Evolutionary conservation across 2,113 vertebrate species (phyloP).

Genomic region (Megaleporinus macrocephalus): DNA sequence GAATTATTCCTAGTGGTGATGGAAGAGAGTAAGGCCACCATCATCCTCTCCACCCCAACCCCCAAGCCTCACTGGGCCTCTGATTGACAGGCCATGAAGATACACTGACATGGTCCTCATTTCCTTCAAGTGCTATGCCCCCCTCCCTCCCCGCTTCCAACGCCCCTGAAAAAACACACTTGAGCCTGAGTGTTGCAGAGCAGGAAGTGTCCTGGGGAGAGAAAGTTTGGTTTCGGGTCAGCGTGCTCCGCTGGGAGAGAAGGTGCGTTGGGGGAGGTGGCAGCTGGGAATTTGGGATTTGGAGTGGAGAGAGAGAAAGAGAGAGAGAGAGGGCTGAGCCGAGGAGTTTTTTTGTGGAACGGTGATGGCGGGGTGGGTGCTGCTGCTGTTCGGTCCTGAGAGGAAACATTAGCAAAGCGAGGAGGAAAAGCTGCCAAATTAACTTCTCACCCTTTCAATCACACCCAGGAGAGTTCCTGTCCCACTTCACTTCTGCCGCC

Average conservation of each 20-base stretch:
- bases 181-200: slow-evolving; percentile 98
- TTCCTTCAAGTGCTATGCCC: slow-evolving; percentile 78
- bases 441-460: slow-evolving; percentile 99
- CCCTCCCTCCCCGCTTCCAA: slow-evolving; percentile 73
- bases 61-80: slow-evolving; percentile 50
- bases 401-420: slow-evolving; percentile 96
- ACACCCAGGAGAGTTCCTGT: slow-evolving; percentile 98
- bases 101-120: slow-evolving; percentile 77
- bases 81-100: slow-evolving; percentile 81
- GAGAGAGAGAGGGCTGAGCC: slow-evolving; percentile 32
- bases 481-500: slow-evolving; percentile 87
- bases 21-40: slow-evolving; percentile 76
- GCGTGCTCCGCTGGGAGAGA: slow-evolving; percentile 88
- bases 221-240: slow-evolving; percentile 97
- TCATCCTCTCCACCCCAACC: slow-evolving; percentile 47
- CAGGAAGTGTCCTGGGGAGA: slow-evolving; percentile 98
- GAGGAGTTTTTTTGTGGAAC: slow-evolving; percentile 69
- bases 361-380: slow-evolving; percentile 58
- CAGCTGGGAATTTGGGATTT: slow-evolving; percentile 63
- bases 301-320: slow-evolving; percentile 60
- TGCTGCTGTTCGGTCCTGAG: slow-evolving; percentile 82
- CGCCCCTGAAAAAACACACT: slow-evolving; percentile 96
- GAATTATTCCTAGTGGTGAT: slow-evolving; percentile 71
- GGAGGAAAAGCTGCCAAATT: slow-evolving; percentile 99
- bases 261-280: slow-evolving; percentile 80